Conservation (phyloP, 2,888 invertebrate genomes). For the Cerastis rubricosa region DNA sequence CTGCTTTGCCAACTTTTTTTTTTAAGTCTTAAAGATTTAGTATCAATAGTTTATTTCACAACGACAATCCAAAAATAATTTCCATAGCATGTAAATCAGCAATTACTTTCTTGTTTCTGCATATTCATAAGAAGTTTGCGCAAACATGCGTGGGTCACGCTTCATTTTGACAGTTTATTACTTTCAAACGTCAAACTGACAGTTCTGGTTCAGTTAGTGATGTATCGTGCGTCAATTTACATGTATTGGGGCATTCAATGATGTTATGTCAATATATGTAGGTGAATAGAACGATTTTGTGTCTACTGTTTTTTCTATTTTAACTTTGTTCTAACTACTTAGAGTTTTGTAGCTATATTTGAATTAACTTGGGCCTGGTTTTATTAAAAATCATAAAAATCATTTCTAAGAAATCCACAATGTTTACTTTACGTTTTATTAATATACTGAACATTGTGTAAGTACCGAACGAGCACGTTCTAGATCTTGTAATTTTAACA, state of each 20-base stretch:
- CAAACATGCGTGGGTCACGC: constrained; percentile 47
- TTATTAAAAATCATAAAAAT: too few relatives aligned
- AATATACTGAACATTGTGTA: background rate
- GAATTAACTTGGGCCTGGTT: background rate
- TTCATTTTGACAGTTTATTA: constrained; percentile 46
- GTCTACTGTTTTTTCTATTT: background rate
- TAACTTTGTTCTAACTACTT: background rate
- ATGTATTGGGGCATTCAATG: constrained; percentile 12
- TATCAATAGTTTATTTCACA: constrained; percentile 7
- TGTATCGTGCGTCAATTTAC: constrained; percentile 38
- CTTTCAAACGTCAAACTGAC: constrained; percentile 38
- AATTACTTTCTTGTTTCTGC: constrained; percentile 39
- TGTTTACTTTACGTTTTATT: background rate
- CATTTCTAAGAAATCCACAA: background rate
- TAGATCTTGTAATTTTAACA: background rate
- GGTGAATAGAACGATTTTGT: constrained; percentile 18
- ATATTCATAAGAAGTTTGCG: constrained; percentile 53
- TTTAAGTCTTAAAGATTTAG: background rate
- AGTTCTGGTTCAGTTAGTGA: constrained; percentile 49
- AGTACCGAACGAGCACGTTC: background rate
- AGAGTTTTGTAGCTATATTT: background rate
- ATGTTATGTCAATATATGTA: constrained; percentile 40
- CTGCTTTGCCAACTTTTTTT: background rate
- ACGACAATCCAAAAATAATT: constrained; percentile 18
- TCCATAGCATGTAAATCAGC: constrained; percentile 24